Evolutionary conservation across 1,140 invertebrate genomes (phyloP).

Genomic region (Potamilus streckersoni): DNA sequence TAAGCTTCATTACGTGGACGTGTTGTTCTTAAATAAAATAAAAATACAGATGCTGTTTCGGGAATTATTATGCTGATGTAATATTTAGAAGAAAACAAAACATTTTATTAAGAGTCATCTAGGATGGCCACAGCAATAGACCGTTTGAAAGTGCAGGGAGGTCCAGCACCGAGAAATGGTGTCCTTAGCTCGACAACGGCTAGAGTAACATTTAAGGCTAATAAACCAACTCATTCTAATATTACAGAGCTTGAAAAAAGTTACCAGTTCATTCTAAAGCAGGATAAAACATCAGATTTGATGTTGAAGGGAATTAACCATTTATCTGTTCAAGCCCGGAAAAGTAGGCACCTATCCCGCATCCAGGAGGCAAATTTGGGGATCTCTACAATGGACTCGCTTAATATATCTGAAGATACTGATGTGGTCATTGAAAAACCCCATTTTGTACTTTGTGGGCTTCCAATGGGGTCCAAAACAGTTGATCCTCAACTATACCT

Average conservation of each 20-base stretch:
- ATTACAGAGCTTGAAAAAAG: constrained; percentile 16
- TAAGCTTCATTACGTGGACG: no score
- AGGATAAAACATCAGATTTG: neutral
- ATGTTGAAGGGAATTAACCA: constrained; percentile 10
- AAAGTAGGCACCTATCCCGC: constrained; percentile 24
- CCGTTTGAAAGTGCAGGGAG: constrained; percentile 15
- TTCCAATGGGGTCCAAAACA: constrained; percentile 25
- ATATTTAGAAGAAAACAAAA: no score
- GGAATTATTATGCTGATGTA: no score
- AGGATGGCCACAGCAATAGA: constrained; percentile 12
- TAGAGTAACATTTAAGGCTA: constrained; percentile 1
- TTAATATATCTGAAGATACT: neutral
- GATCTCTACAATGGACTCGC: constrained; percentile 28
- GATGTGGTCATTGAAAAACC: constrained; percentile 25
- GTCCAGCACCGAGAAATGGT: constrained; percentile 18
- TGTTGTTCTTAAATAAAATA: no score
- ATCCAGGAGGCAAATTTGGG: constrained; percentile 23
- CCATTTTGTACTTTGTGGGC: constrained; percentile 30
- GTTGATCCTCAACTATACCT: constrained; percentile 29
- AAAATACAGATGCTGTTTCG: no score
- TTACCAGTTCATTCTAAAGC: constrained; percentile 2
- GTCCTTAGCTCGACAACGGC: neutral
- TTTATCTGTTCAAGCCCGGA: constrained; percentile 14
- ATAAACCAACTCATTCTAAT: neutral
- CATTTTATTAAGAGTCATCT: no score